Conservation (phyloP, 2,888 invertebrate species). For the Phania funesta region DNA sequence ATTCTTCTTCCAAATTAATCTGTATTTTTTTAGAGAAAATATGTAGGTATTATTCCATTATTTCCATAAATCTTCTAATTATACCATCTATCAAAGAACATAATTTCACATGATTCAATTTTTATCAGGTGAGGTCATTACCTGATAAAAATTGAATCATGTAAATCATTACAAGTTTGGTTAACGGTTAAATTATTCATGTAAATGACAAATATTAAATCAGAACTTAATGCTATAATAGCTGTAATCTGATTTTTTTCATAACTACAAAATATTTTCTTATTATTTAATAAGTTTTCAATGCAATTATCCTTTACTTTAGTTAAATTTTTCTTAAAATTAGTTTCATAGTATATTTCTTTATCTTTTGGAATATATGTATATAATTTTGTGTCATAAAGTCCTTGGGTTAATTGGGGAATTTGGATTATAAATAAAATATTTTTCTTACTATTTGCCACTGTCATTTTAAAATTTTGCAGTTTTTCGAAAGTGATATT, state of each 20-base stretch:
- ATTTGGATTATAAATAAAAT: neutral
- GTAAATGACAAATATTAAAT: neutral
- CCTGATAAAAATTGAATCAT: neutral
- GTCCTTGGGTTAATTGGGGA: neutral
- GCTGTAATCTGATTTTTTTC: neutral
- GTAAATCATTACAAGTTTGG: neutral
- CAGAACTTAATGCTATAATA: neutral
- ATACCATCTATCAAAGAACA: neutral
- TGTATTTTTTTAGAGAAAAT: neutral
- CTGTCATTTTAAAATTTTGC: neutral
- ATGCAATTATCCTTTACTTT: neutral
- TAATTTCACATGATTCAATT: neutral
- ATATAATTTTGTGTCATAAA: too few relatives aligned
- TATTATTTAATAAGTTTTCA: neutral
- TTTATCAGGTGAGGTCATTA: neutral
- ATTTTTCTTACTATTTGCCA: neutral
- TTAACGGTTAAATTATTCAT: neutral
- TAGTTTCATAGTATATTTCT: neutral
- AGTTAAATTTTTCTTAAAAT: neutral
- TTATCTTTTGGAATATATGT: neutral
- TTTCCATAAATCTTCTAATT: neutral
- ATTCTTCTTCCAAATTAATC: neutral
- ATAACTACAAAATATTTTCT: neutral
- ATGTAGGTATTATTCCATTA: neutral
- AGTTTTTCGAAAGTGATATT: neutral